Evolutionary conservation across 1,140 invertebrate species (phyloP).

Genomic region (Microvelia longipes): DNA sequence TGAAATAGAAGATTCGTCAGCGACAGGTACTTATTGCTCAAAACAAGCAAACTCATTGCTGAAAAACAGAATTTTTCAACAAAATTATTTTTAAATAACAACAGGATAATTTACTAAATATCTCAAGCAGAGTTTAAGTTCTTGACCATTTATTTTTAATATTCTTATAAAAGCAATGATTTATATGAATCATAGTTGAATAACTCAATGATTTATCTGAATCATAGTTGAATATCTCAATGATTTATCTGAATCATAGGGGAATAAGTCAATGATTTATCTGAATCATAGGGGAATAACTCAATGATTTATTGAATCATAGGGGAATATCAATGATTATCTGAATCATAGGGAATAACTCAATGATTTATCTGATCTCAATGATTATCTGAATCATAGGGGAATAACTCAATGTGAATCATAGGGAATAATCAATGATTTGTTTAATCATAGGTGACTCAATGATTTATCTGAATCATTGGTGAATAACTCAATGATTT

Average conservation of each 20-base stretch:
- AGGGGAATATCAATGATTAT: too few relatives aligned
- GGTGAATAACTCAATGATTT: too few relatives aligned
- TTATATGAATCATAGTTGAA: background rate
- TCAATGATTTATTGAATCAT: too few relatives aligned
- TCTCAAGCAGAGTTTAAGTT: too few relatives aligned
- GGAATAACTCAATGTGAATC: too few relatives aligned
- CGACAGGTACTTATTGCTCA: slow-evolving; percentile 43
- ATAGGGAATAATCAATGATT: too few relatives aligned
- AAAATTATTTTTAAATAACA: background rate
- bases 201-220: background rate
- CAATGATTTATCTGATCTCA: background rate
- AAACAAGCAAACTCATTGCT: background rate
- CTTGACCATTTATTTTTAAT: background rate
- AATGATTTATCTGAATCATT: too few relatives aligned
- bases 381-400: background rate
- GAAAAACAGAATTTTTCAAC: background rate
- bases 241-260: background rate
- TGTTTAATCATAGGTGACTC: too few relatives aligned
- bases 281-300: background rate
- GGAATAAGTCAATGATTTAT: background rate
- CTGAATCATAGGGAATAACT: background rate
- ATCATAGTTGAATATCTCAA: background rate
- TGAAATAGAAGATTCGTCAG: slow-evolving; percentile 52
- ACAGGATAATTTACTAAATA: background rate
- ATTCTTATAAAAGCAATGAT: background rate